Evolutionary conservation across 2,797 vertebrate species (phyloP), one percentile per base, ranked within the genome.

Genomic region (Synaphobranchus kaupii): DNA sequence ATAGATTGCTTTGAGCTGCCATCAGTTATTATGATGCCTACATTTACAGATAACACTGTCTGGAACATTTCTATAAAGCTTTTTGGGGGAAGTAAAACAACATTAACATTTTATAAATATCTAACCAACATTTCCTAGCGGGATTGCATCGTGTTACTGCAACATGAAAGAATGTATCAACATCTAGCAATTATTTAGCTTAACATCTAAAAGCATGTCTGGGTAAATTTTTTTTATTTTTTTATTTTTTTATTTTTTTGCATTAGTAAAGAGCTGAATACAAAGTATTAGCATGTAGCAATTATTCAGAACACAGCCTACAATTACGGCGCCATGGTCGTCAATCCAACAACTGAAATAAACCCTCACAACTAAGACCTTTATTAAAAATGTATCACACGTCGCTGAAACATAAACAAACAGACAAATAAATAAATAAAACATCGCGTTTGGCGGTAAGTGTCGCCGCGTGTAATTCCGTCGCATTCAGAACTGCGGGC

Each of bases 101-200:
- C 20, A 48, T 22, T 20, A 47, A 80, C 76, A 78, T 48, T 47
- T 80, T 48, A 80, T 80, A 39, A 80, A 80, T 80, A 80, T 80
- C 76, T 25, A 80, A 80, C 1, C 76, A 47, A 80, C 44, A 9
- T 80, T 80, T 9, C 39, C 39, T 8, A 22, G 71, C 31, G 71
- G 2, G 17, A 20, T 20, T 39, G 34, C 15, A 76, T 76, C 15
- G 10, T 8, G 13, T 76, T 76, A 44, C 15, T 44, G 71, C 71
- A 39, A 34, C 31, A 44, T 44, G 31, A 71, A 31, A 71, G 12
- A 76, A 63, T 4, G 34, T 44, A 76, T 39, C 71, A 76, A 6
- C 34, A 76, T 76, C 71, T 12, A 39, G 17, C 34, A 76, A 76
- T 39, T 76, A 76, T 76, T 76, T 7, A 76, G 13, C 31, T 44